Evolutionary conservation across 2,797 vertebrate species (phyloP).

Genomic region (Calcarius lapponicus): DNA sequence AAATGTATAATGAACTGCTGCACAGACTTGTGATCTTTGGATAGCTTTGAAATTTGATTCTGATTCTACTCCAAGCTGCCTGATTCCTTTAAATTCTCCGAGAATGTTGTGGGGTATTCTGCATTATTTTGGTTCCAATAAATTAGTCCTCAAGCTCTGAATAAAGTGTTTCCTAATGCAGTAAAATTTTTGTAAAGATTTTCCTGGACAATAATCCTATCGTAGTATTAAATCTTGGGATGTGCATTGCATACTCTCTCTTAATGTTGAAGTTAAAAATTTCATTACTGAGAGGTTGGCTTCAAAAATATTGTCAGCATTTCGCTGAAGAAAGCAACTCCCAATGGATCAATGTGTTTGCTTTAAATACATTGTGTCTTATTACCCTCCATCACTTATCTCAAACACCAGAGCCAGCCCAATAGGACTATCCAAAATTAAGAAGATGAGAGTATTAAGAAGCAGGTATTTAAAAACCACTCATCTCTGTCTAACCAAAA

Average conservation of each 20-base stretch:
- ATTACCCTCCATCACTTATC: background rate
- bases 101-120: background rate
- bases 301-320: slow-evolving; percentile 8
- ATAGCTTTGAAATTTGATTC: background rate
- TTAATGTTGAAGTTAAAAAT: background rate
- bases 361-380: background rate
- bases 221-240: background rate
- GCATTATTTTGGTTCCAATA: background rate
- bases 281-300: background rate
- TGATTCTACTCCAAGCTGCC: background rate
- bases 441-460: background rate
- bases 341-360: background rate
- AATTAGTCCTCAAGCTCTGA: background rate
- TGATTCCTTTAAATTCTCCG: background rate
- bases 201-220: background rate
- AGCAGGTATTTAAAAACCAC: background rate
- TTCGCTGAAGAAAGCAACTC: slow-evolving; percentile 1
- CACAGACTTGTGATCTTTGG: background rate
- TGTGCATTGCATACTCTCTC: background rate
- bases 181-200: background rate
- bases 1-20: background rate
- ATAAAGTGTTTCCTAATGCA: background rate
- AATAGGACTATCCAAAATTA: background rate
- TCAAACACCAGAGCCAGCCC: background rate
- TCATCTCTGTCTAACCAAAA: background rate